Evolutionary conservation across 2,797 vertebrate genomes (phyloP).

Genomic region (Myotis pilosus): DNA sequence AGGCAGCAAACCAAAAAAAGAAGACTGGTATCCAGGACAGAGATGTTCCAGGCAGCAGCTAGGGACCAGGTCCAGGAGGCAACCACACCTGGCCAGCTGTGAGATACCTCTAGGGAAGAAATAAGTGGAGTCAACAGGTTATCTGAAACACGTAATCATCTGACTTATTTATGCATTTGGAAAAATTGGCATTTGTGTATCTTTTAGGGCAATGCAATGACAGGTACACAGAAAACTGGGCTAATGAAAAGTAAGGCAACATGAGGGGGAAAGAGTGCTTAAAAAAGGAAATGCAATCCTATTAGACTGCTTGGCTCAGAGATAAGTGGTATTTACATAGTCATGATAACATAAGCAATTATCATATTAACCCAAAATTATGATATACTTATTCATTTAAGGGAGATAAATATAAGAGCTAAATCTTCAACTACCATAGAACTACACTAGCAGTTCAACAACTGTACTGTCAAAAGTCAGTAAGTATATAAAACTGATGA

Average conservation of each 20-base stretch:
- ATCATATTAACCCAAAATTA: conserved; percentile 33
- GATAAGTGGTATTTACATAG: neutral
- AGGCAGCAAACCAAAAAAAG: neutral
- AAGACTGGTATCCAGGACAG: neutral
- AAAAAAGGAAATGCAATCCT: neutral
- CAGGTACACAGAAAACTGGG: neutral
- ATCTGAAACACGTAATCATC: neutral
- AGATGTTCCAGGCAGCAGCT: neutral
- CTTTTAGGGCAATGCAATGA: neutral
- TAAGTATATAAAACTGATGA: neutral
- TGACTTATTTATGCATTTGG: neutral
- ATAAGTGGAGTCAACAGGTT: neutral
- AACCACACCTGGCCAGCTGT: neutral
- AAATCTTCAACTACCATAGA: neutral
- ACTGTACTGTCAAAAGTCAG: neutral
- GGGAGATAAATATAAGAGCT: neutral
- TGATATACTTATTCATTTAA: neutral
- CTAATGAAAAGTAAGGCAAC: neutral
- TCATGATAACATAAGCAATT: conserved; percentile 16
- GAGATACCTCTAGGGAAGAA: neutral
- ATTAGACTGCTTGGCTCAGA: neutral
- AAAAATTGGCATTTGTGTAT: neutral
- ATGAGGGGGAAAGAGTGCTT: neutral
- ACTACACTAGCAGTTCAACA: neutral
- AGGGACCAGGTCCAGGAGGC: too few species aligned